phyloP scores from a whole-genome alignment of 2,797 vertebrate genomes.

The Rhabdophis nuchalis region DNA sequence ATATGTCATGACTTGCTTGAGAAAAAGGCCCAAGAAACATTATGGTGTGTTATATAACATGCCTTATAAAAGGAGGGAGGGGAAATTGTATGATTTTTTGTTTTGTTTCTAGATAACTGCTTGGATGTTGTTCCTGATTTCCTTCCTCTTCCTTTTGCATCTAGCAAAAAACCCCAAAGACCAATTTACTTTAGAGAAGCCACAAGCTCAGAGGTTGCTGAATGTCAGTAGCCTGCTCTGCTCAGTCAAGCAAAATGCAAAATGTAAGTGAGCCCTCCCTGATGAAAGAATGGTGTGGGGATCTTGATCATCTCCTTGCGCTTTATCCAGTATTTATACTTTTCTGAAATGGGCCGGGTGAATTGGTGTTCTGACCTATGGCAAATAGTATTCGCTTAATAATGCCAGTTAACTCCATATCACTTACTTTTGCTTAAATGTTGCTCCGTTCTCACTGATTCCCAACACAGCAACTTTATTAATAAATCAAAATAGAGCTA shows the following conservation, averaged over 20 bases:
- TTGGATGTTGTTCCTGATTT: conserved; percentile 28
- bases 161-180: conserved; percentile 75
- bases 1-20: conserved; percentile 79
- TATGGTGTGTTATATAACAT: conserved; percentile 69
- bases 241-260: conserved; percentile 60
- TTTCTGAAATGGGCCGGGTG: background rate
- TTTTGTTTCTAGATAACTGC: background rate
- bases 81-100: background rate
- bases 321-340: background rate
- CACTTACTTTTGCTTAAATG: background rate
- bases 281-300: background rate
- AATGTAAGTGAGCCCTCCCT: conserved; percentile 62
- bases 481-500: background rate
- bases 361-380: too few relatives aligned
- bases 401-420: background rate
- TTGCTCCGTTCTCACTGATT: background rate
- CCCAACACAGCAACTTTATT: background rate
- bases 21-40: conserved; percentile 69
- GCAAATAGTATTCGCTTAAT: too few relatives aligned
- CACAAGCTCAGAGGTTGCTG: conserved; percentile 65
- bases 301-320: background rate
- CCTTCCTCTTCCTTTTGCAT: background rate
- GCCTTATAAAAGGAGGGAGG: background rate
- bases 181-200: conserved; percentile 64
- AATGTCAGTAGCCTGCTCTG: conserved; percentile 66